Evolutionary conservation across 2,888 invertebrate species (phyloP).

Genomic region (Arrhopalites spinosus): DNA sequence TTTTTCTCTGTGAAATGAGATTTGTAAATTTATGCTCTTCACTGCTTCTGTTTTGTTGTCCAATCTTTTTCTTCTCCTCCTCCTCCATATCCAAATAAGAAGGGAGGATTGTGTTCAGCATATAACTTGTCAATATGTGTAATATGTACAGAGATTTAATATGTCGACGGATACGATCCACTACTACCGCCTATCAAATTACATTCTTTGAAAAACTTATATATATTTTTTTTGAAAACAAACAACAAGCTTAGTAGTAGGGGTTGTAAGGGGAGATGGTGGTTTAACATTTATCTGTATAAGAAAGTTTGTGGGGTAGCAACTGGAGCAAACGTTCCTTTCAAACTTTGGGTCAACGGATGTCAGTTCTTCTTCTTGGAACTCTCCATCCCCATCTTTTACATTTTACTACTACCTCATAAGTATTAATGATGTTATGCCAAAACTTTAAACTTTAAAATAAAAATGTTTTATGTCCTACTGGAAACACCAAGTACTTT

Average conservation of each 20-base stretch:
- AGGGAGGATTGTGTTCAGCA: background rate
- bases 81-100: background rate
- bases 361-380: background rate
- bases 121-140: background rate
- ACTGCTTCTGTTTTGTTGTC: too few species aligned
- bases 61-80: too few species aligned
- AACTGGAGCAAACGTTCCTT: slow-evolving; percentile 9
- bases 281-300: background rate
- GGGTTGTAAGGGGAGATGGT: background rate
- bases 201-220: slow-evolving; percentile 23
- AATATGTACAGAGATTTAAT: background rate
- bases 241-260: background rate
- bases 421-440: background rate
- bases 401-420: too few species aligned
- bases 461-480: too few species aligned
- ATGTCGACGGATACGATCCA: slow-evolving; percentile 25
- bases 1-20: background rate
- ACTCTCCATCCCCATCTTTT: background rate
- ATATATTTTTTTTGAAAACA: too few species aligned
- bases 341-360: slow-evolving; percentile 15
- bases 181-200: slow-evolving; percentile 9
- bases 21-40: slow-evolving; percentile 1
- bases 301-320: background rate
- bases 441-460: background rate
- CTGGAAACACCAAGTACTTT: background rate